Conservation (phyloP, 2,797 vertebrate genomes). For the Acrossocheilus wenchowensis region DNA sequence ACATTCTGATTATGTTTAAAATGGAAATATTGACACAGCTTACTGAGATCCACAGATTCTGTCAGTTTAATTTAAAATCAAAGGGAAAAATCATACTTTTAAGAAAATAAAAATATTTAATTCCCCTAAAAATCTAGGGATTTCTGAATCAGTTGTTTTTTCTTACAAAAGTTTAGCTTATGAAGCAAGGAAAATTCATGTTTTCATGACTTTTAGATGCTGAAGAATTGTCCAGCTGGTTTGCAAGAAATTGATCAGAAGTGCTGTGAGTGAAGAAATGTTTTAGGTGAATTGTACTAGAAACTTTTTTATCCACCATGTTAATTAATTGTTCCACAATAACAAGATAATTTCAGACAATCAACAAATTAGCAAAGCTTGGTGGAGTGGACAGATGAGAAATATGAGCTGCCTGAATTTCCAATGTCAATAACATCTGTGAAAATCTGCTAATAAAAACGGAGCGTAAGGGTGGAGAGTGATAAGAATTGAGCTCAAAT, state of each 20-base stretch:
- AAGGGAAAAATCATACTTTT: background rate
- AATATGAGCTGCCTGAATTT: conserved; percentile 1
- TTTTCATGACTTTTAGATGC: background rate
- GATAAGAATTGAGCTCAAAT: conserved; percentile 42
- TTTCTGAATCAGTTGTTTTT: background rate
- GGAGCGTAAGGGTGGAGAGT: background rate
- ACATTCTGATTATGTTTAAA: conserved; percentile 13
- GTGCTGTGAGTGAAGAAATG: background rate
- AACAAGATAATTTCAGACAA: background rate
- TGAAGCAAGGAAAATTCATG: background rate
- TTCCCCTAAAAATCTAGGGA: background rate
- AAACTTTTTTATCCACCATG: no score
- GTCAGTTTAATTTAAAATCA: background rate
- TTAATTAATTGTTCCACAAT: background rate
- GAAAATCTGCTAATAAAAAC: background rate
- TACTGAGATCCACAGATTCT: background rate
- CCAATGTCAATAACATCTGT: background rate
- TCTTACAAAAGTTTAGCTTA: no score
- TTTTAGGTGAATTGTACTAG: no score
- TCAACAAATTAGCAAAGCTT: background rate
- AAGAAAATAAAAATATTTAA: background rate
- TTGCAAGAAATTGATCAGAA: background rate
- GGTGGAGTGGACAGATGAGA: background rate
- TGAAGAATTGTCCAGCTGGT: background rate
- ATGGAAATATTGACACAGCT: background rate